phyloP scores from a whole-genome alignment of 2,888 invertebrate species.

The Calephelis perditalis region DNA sequence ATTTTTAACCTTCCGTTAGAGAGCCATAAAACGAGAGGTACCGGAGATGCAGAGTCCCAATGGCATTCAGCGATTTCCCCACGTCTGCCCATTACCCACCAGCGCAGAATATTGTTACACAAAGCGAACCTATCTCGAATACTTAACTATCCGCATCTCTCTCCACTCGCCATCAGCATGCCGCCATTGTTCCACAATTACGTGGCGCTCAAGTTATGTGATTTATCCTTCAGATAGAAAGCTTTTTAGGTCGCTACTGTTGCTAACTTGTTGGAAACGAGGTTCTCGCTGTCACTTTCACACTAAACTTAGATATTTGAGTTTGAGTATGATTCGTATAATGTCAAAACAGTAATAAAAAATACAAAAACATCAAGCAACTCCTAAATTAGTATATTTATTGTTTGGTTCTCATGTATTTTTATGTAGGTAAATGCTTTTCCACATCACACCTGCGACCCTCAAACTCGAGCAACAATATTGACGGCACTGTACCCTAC shows the following conservation, averaged over 20 bases:
- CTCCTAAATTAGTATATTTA: too few species aligned
- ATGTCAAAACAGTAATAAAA: too few species aligned
- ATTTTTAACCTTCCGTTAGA: too few species aligned
- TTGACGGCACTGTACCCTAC: too few species aligned
- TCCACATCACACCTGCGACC: too few species aligned
- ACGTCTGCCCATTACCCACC: background rate
- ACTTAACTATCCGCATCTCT: slow-evolving; percentile 7
- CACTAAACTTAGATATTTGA: background rate
- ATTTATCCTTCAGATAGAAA: slow-evolving; percentile 3
- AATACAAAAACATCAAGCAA: too few species aligned
- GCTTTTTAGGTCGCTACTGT: slow-evolving; percentile 1
- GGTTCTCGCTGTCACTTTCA: too few species aligned
- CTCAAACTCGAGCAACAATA: too few species aligned
- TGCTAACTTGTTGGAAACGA: background rate
- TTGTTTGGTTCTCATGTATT: too few species aligned
- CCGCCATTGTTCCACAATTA: slow-evolving; percentile 3
- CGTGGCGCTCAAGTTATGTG: slow-evolving; percentile 7
- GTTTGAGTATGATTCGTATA: background rate
- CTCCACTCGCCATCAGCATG: background rate
- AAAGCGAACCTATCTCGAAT: background rate
- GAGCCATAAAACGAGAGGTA: too few species aligned
- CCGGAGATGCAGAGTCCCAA: background rate
- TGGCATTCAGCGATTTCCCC: background rate
- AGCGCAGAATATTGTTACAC: slow-evolving; percentile 10
- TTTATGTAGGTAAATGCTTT: too few species aligned